Percentiles rank a stretch among this genome's conserved stretches.
phyloP scores from a whole-genome alignment of 2,888 invertebrate species.

The Tetragonula carbonaria region DNA sequence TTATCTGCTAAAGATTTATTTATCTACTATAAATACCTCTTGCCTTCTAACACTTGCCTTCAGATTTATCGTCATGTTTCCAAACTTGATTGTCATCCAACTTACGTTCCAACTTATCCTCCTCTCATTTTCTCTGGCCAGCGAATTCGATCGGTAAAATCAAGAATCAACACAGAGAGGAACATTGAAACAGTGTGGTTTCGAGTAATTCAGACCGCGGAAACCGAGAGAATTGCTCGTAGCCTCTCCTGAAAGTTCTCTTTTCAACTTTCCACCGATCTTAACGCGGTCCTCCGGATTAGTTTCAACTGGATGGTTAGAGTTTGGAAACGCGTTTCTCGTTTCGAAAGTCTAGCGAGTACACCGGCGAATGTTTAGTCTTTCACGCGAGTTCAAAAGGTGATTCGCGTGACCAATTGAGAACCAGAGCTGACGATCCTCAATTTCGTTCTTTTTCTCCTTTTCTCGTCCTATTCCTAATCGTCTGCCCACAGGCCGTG shows the following conservation, averaged over 20 bases:
- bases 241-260: no score
- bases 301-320: not conserved
- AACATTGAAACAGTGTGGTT: not conserved
- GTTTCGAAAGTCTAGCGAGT: slow-evolving; percentile 16
- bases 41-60: no score
- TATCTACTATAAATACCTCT: no score
- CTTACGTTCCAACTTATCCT: no score
- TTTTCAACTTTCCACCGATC: slow-evolving; percentile 1
- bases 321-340: not conserved
- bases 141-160: not conserved
- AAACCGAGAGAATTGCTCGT: not conserved
- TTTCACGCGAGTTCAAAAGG: slow-evolving; percentile 37
- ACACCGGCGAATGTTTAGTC: slow-evolving; percentile 25
- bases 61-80: no score
- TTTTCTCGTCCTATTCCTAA: slow-evolving; percentile 46
- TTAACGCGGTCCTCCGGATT: not conserved
- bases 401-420: slow-evolving; percentile 55
- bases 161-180: not conserved
- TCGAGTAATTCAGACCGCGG: not conserved
- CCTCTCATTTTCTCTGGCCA: not conserved
- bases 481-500: slow-evolving; percentile 27
- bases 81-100: no score
- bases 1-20: no score
- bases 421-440: slow-evolving; percentile 31
- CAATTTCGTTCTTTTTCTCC: slow-evolving; percentile 58